phyloP scores from a whole-genome alignment of 92 coral and sea anemone species.

The Muricea muricata region DNA sequence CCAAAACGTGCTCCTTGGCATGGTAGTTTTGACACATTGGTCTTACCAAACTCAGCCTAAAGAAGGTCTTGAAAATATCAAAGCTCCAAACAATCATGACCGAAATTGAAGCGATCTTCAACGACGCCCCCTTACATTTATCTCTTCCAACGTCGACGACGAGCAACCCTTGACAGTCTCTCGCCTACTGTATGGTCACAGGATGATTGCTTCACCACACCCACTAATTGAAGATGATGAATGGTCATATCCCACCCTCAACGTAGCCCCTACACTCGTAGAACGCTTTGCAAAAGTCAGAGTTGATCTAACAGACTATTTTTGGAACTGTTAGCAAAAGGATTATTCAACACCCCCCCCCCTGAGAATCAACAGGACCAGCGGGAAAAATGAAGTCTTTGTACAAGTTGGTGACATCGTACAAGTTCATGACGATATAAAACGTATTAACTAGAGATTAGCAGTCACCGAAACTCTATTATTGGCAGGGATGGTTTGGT shows the following conservation, averaged over 20 bases:
- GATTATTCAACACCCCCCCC: conserved; percentile 54
- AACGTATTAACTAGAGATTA: conserved; percentile 56
- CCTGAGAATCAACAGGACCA: conserved; percentile 45
- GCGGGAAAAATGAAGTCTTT: conserved; percentile 49
- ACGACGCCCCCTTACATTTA: conserved; percentile 57
- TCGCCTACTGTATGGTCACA: conserved; percentile 63
- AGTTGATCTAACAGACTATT: conserved; percentile 43
- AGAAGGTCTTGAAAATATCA: conserved; percentile 54
- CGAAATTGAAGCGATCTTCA: conserved; percentile 33
- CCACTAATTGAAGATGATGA: conserved; percentile 33
- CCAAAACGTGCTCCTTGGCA: conserved; percentile 68
- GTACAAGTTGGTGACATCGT: conserved; percentile 42
- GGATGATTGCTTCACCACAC: conserved; percentile 63
- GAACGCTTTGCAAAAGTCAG: conserved; percentile 30
- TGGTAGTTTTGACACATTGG: conserved; percentile 66
- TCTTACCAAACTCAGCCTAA: conserved; percentile 47
- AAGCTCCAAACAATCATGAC: conserved; percentile 12
- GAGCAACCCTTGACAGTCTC: conserved; percentile 58
- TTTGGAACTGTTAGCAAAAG: conserved; percentile 53
- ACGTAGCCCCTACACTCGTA: conserved; percentile 1
- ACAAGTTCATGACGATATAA: conserved; percentile 42
- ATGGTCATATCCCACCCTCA: too few relatives aligned
- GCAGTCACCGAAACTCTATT: conserved; percentile 60
- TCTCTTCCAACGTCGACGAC: conserved; percentile 50
- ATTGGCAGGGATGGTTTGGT: conserved; percentile 63